Percentiles rank a stretch among this genome's conserved stretches.
Conservation (phyloP, 1,140 invertebrate species). For the Lamellibrachia luymesi region DNA sequence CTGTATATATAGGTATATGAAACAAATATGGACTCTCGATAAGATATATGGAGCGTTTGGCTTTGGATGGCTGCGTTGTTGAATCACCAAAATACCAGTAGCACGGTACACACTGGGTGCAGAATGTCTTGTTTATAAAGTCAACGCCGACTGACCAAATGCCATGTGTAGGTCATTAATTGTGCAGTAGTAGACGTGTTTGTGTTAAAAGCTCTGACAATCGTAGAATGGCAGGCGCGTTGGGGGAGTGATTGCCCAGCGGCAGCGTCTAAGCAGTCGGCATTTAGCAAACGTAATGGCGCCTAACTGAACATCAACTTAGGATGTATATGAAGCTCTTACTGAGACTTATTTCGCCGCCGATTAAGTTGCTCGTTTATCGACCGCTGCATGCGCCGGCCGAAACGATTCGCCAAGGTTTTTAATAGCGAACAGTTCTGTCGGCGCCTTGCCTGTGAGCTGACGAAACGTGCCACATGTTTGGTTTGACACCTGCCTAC, state of each 20-base stretch:
- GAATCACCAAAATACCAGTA: no score
- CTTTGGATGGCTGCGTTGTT: no score
- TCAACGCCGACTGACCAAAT: no score
- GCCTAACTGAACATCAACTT: background rate
- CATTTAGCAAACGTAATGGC: background rate
- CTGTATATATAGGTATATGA: no score
- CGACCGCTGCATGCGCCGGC: background rate
- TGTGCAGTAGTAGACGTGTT: background rate
- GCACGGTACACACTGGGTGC: no score
- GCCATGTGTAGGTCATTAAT: background rate
- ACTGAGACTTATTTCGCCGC: background rate
- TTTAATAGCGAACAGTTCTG: background rate
- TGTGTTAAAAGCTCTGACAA: background rate
- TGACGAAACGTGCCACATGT: background rate
- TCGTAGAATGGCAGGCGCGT: background rate
- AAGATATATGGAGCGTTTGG: no score
- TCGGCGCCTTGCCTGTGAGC: background rate
- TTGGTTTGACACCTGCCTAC: background rate
- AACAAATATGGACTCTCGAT: no score
- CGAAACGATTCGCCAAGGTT: background rate
- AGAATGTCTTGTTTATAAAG: no score
- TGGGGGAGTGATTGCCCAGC: background rate
- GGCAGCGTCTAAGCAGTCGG: background rate
- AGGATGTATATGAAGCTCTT: background rate
- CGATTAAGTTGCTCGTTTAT: conserved; percentile 1